Conservation (phyloP, 2,797 vertebrate species). For the Gadopsis bispinosus region DNA sequence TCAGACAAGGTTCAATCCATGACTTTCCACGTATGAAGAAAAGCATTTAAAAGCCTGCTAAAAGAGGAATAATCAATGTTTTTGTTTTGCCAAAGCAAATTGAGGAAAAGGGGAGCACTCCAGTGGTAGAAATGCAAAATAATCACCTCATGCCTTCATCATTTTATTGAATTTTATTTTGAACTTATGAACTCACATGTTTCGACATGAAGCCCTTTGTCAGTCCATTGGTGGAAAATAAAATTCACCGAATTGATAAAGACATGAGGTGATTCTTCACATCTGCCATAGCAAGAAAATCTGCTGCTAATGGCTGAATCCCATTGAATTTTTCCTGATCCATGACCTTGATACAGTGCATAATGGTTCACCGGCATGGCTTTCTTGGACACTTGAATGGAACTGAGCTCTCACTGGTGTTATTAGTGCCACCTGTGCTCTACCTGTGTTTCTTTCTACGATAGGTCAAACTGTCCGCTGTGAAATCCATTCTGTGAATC, state of each 20-base stretch:
- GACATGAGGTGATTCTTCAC: neutral
- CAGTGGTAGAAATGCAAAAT: neutral
- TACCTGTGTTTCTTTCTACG: neutral
- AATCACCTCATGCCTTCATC: neutral
- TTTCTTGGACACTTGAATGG: neutral
- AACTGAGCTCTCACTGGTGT: neutral
- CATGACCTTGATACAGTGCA: neutral
- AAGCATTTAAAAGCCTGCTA: neutral
- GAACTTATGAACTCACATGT: neutral
- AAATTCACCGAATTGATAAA: slow-evolving; percentile 1
- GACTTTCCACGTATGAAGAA: slow-evolving; percentile 7
- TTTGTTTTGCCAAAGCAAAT: neutral
- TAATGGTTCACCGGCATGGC: neutral
- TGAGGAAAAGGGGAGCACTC: neutral
- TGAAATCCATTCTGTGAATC: neutral
- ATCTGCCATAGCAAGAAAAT: neutral
- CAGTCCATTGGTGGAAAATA: neutral
- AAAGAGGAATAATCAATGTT: neutral
- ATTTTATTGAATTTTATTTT: neutral
- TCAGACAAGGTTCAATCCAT: neutral
- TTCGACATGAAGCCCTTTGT: neutral
- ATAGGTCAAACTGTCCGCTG: neutral
- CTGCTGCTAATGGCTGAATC: neutral
- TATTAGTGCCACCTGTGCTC: neutral
- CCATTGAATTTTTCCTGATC: neutral